phyloP scores from a whole-genome alignment of 2,113 vertebrate genomes.

The Pangasianodon hypophthalmus region DNA sequence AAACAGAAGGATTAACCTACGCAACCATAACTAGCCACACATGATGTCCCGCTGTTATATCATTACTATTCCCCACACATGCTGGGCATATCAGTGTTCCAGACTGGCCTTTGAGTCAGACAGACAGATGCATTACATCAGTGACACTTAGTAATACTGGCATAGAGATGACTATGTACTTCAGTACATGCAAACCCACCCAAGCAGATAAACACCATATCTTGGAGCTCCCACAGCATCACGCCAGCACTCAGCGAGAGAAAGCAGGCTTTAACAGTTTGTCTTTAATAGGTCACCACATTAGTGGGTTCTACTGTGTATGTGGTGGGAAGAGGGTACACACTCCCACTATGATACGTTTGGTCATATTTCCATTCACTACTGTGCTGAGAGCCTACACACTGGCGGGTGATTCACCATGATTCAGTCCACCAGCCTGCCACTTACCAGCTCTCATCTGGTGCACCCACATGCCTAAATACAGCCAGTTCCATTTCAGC shows the following conservation, averaged over 20 bases:
- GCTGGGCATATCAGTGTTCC: slow-evolving; percentile 33
- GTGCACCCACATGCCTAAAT: slow-evolving; percentile 18
- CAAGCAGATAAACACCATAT: slow-evolving; percentile 18
- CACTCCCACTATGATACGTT: slow-evolving; percentile 31
- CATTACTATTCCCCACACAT: slow-evolving; percentile 42
- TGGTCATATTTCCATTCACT: slow-evolving; percentile 36
- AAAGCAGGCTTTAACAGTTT: slow-evolving; percentile 15
- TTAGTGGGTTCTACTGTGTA: not conserved
- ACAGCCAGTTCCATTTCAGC: slow-evolving; percentile 34
- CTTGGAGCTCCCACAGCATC: not conserved
- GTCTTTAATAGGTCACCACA: slow-evolving; percentile 8
- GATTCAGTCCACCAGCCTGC: slow-evolving; percentile 49
- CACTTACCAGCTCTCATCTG: slow-evolving; percentile 23
- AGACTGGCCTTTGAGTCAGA: slow-evolving; percentile 53
- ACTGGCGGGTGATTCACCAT: slow-evolving; percentile 38
- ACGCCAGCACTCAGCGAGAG: not conserved
- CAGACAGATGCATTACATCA: slow-evolving; percentile 47
- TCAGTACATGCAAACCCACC: slow-evolving; percentile 12
- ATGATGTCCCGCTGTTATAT: slow-evolving; percentile 32
- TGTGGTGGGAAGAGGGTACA: slow-evolving; percentile 15
- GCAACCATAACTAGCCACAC: not conserved
- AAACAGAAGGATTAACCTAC: slow-evolving; percentile 20
- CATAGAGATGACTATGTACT: slow-evolving; percentile 22
- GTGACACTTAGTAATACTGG: slow-evolving; percentile 50
- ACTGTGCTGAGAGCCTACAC: slow-evolving; percentile 35